These are phyloP conservation scores for Cyprinodon variegatus DNA, from an alignment of 2,113 vertebrate genomes.

Conservation along the genomic window DNA sequence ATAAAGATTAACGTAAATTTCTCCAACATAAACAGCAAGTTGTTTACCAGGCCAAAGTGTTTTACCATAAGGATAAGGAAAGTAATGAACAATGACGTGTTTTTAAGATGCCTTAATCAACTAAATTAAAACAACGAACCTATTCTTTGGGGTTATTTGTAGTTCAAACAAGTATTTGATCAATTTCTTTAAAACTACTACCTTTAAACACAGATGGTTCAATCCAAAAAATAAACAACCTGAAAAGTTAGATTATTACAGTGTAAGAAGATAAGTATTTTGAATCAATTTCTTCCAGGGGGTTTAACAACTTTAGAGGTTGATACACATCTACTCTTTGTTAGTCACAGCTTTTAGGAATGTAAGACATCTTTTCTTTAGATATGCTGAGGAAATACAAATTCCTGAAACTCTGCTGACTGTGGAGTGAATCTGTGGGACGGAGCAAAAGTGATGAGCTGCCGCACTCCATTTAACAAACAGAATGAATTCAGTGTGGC, in stretches of 20 bases:
- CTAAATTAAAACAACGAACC: background rate
- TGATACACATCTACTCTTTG: background rate
- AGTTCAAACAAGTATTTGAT: too few species aligned
- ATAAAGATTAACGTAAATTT: too few species aligned
- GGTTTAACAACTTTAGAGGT: background rate
- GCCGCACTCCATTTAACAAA: background rate
- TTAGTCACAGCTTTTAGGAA: background rate
- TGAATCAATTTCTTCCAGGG: background rate
- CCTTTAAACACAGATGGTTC: background rate
- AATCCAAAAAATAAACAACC: background rate
- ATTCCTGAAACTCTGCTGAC: background rate
- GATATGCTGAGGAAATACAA: background rate
- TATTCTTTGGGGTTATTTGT: background rate
- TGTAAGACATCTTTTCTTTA: background rate
- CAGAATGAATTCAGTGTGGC: background rate
- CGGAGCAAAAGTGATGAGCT: background rate
- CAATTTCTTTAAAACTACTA: background rate
- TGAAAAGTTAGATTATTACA: background rate
- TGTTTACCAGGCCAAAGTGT: too few species aligned
- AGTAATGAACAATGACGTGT: too few species aligned
- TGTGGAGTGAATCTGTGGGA: background rate
- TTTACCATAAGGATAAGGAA: too few species aligned
- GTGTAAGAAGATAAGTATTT: background rate
- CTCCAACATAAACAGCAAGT: too few species aligned
- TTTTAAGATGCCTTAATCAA: background rate